Evolutionary conservation across 1,140 invertebrate genomes (phyloP).

Genomic region (Drosophila sp.): DNA sequence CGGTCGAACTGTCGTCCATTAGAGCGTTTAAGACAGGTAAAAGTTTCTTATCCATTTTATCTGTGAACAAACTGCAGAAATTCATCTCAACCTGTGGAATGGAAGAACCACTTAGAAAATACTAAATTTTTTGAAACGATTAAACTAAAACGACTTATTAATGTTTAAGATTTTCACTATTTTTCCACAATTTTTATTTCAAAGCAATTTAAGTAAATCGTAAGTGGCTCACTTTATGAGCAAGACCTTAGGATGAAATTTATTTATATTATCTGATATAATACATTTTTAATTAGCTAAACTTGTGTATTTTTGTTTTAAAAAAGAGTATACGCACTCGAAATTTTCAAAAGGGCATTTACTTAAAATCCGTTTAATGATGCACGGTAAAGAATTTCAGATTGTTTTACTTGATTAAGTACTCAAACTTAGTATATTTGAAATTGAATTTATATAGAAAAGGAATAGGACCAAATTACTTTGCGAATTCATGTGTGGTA

Average conservation of each 20-base stretch:
- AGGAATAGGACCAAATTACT: too few relatives aligned
- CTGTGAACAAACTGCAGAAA: too few relatives aligned
- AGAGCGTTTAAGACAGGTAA: too few relatives aligned
- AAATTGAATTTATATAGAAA: too few relatives aligned
- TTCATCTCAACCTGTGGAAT: too few relatives aligned
- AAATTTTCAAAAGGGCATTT: neutral
- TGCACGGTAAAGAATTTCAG: too few relatives aligned
- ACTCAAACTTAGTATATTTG: too few relatives aligned
- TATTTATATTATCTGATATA: slow-evolving; percentile 10
- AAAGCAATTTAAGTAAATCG: slow-evolving; percentile 1
- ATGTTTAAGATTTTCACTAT: neutral
- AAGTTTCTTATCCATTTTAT: too few relatives aligned
- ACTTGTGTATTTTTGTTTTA: neutral
- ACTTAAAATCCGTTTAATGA: neutral
- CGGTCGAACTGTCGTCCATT: too few relatives aligned
- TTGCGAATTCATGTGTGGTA: too few relatives aligned
- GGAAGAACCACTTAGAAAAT: too few relatives aligned
- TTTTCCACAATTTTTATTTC: slow-evolving; percentile 12
- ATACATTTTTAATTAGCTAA: slow-evolving; percentile 10
- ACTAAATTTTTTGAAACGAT: neutral
- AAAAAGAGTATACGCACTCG: slow-evolving; percentile 5
- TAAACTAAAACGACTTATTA: neutral
- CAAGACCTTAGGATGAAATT: slow-evolving; percentile 4
- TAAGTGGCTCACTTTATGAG: slow-evolving; percentile 3
- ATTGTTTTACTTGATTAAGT: too few relatives aligned